phyloP scores from a whole-genome alignment of 2,888 invertebrate species.

The Philereme transversata region DNA sequence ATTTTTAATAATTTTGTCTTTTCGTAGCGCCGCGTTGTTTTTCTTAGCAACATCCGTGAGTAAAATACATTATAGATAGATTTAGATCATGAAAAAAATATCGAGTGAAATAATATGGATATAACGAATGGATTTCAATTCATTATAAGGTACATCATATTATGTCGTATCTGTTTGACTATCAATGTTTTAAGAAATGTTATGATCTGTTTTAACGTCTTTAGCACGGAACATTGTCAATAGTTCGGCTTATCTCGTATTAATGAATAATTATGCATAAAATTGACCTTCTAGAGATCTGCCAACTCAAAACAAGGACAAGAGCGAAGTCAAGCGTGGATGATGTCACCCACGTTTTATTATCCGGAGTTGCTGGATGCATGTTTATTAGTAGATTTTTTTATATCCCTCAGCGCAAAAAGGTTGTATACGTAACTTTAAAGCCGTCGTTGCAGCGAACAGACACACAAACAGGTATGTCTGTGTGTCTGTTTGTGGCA shows the following conservation, averaged over 20 bases:
- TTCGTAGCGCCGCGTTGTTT: slow-evolving; percentile 49
- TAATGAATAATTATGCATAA: slow-evolving; percentile 12
- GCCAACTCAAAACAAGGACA: slow-evolving; percentile 36
- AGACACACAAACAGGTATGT: no score
- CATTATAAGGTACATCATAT: no score
- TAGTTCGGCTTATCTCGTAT: slow-evolving; percentile 3
- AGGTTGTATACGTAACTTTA: no score
- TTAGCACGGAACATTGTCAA: no score
- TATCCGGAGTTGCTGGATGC: slow-evolving; percentile 17
- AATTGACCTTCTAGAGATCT: slow-evolving; percentile 34
- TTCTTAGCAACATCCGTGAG: slow-evolving; percentile 42
- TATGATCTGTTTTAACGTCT: no score
- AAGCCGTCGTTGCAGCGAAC: no score
- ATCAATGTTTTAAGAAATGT: no score
- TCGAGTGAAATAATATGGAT: slow-evolving; percentile 2
- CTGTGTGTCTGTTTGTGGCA: no score
- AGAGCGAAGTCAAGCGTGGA: slow-evolving; percentile 40
- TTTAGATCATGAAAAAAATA: slow-evolving; percentile 18
- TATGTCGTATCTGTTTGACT: no score
- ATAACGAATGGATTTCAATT: no score
- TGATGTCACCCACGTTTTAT: slow-evolving; percentile 49
- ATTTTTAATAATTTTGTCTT: slow-evolving; percentile 71
- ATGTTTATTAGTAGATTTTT: slow-evolving; percentile 3
- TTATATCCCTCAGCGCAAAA: no score
- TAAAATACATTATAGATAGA: no score